phyloP scores from a whole-genome alignment of 2,888 invertebrate genomes.

The Abrostola triplasia region DNA sequence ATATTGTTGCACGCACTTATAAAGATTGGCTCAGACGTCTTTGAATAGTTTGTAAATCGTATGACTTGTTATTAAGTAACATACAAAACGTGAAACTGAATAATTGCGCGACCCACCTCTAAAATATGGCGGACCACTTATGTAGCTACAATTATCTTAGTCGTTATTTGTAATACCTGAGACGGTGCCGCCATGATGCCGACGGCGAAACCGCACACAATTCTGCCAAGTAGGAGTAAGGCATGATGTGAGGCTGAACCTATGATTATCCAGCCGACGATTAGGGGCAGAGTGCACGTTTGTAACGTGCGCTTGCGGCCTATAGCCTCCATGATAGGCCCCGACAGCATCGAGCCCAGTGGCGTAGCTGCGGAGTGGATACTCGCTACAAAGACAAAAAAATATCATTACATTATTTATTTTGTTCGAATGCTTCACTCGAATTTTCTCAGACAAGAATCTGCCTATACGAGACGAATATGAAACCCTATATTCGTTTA shows the following conservation, averaged over 20 bases:
- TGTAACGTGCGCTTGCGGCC: constrained; percentile 91
- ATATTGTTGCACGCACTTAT: too few relatives aligned
- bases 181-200: constrained; percentile 92
- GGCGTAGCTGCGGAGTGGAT: constrained; percentile 94
- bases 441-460: too few relatives aligned
- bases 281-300: constrained; percentile 90
- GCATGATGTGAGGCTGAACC: constrained; percentile 88
- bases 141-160: neutral
- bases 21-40: too few relatives aligned
- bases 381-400: constrained; percentile 88
- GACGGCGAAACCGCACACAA: constrained; percentile 92
- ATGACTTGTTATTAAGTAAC: neutral
- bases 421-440: too few relatives aligned
- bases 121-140: neutral
- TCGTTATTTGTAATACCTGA: constrained; percentile 86
- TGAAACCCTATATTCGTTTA: too few relatives aligned
- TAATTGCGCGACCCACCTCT: constrained; percentile 1
- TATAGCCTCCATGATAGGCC: constrained; percentile 91
- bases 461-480: too few relatives aligned
- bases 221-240: constrained; percentile 89
- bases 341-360: constrained; percentile 91
- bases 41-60: neutral
- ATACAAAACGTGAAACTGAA: constrained; percentile 2
- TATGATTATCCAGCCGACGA: constrained; percentile 91
- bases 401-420: neutral